Evolutionary conservation across 2,888 invertebrate species (phyloP).

Genomic region (Silvanus unidentatus): DNA sequence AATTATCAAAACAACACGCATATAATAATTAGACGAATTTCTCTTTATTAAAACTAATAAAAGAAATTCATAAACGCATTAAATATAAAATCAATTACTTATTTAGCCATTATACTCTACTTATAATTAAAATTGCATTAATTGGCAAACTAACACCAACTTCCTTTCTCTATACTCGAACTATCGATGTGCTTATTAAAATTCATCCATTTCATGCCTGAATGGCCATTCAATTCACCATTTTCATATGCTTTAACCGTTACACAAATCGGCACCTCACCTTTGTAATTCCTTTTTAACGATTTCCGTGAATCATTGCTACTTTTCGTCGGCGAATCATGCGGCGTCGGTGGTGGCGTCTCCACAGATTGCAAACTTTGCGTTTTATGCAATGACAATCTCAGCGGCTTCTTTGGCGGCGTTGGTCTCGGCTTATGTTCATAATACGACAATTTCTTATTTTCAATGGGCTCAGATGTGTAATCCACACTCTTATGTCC

Average conservation of each 20-base stretch:
- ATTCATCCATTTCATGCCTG: constrained; percentile 17
- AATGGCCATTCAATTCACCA: constrained; percentile 14
- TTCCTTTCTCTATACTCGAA: constrained; percentile 32
- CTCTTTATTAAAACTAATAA: too few relatives aligned
- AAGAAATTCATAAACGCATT: too few relatives aligned
- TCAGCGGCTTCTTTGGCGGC: constrained; percentile 79
- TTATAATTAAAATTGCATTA: too few relatives aligned
- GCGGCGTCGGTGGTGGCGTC: constrained; percentile 33
- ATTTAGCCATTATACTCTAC: too few relatives aligned
- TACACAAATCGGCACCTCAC: constrained; percentile 40
- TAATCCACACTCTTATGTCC: constrained; percentile 47
- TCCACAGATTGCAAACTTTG: constrained; percentile 73
- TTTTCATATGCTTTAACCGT: constrained; percentile 15
- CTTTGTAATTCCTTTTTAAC: constrained; percentile 56
- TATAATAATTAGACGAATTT: too few relatives aligned
- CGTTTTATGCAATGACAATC: constrained; percentile 76
- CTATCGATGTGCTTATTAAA: constrained; percentile 29
- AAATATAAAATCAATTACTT: too few relatives aligned
- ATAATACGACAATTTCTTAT: constrained; percentile 46
- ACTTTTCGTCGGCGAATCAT: constrained; percentile 26
- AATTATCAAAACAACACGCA: too few relatives aligned
- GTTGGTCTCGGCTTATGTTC: constrained; percentile 58
- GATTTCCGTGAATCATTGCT: constrained; percentile 48
- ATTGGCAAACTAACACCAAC: constrained; percentile 32
- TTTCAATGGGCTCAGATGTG: constrained; percentile 54